phyloP scores from a whole-genome alignment of 2,113 vertebrate genomes.

The Gavia stellata region DNA sequence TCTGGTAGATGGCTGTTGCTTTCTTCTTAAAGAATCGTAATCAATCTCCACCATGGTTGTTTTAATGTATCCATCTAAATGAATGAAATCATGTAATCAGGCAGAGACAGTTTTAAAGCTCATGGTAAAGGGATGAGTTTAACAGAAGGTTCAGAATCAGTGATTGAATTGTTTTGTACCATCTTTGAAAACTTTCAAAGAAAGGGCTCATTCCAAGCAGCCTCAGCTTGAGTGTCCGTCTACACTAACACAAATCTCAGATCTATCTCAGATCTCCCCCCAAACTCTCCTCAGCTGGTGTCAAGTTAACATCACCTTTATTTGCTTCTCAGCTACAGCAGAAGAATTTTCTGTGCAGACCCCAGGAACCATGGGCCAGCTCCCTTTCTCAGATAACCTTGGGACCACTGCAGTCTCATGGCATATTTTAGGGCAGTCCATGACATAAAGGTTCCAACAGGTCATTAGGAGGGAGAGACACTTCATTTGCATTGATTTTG shows the following conservation, averaged over 20 bases:
- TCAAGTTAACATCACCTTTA: background rate
- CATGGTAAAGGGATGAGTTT: background rate
- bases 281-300: background rate
- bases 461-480: background rate
- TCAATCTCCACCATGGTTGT: slow-evolving; percentile 86
- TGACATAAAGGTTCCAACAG: background rate
- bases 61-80: slow-evolving; percentile 91
- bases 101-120: background rate
- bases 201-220: background rate
- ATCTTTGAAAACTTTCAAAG: background rate
- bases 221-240: background rate
- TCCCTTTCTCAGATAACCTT: background rate
- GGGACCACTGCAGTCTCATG: background rate
- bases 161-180: background rate
- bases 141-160: background rate
- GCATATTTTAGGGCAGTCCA: background rate
- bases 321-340: background rate
- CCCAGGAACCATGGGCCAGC: background rate
- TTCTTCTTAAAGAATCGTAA: slow-evolving; percentile 79
- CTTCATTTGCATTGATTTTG: background rate
- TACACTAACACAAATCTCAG: background rate
- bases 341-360: background rate
- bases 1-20: slow-evolving; percentile 48
- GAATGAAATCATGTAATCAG: background rate
- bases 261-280: background rate